Evolutionary conservation across 1,140 invertebrate species (phyloP), one percentile per base, ranked within the genome.

Genomic region (Helicoverpa armigera): DNA sequence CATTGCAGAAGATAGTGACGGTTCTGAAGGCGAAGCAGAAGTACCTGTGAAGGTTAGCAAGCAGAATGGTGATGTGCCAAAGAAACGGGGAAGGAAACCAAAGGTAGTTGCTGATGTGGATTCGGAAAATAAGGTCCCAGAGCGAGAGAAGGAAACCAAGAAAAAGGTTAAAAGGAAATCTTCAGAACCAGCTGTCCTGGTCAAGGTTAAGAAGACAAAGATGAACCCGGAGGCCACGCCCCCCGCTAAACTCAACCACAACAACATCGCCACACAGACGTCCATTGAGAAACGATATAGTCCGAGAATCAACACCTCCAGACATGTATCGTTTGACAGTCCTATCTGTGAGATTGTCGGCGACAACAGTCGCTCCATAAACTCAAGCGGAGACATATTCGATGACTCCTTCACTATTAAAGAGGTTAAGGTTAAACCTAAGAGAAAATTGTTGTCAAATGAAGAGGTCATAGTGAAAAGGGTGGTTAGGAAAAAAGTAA

Each of bases 241-340:
- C 0, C 92, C 92, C 0, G 88, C 86, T 0, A 94, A 94, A 70
- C 88, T 88, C 35, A 93, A 94, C 43, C 91, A 93, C 78, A 82
- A 70, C 0, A 94, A 92, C 14, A 94, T 88, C 0, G 88, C 90
- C 0, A 95, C 92, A 7, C 94, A 95, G 60, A 94, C 92, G 0
- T 93, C 91, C 2, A 61, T 67, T 10, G 87, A 90, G 14, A 90
- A 86, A 81, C 35, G 65, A 31, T 79, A 87, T 1, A 92, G 86
- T 65, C 86, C 91, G 0, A 48, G 51, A 50, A 5, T 60, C 0
- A 48, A 79, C 10, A 50, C 65, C n/a, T 79, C 80, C 58, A 58
- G 92, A n/a, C 89, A 90, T 67, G 93, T 94, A 0, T 92, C 92
- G 0, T 94, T 94, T 54, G 92, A 94, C 67, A 94, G 91, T 56